Evolutionary conservation across 2,113 vertebrate genomes (phyloP), one percentile per base, ranked within the genome.

Genomic region (Pongo abelii): DNA sequence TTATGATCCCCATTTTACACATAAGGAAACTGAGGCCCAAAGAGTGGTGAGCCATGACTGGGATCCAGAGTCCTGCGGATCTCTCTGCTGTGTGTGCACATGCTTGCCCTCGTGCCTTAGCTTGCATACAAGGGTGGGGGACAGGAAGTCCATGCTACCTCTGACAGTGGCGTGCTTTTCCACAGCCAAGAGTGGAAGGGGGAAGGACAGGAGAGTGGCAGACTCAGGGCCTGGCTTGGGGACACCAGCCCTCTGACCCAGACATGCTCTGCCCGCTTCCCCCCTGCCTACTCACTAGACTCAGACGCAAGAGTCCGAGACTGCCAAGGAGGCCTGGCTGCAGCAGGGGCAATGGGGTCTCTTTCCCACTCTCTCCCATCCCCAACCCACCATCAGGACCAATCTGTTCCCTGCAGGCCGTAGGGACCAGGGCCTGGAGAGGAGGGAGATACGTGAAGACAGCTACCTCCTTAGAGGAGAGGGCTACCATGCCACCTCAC

Each of bases 21-120:
- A 48, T 86, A 86, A 91, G 74, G 64, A 88, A 91, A 83, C 84
- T 25, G 94, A 94, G 86, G 30, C 57, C 3, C 7, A 50, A 74
- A 59, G 38, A 61, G 52, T 7, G 9, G 46, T 25, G 46, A 92
- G 32, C 38, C 5, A 1, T 16, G 90, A 40, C 14, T 40, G 59
- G 55, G 48, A 40, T 23, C 23, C 40, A 35, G 30, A 84, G 77
- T 55, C 55, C 46, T 30, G 22, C 2, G 20, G 43, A 40, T 69
- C 69, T 27, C n/a, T 50, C 74, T 8, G 1, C 9, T 25, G 6
- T 30, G 25, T 10, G 43, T 20, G 10, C 46, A 40, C 35, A 13
- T 2, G 18, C 35, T 13, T 3, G 32, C 23, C 16, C 7, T 4
- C 8, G 2, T 4, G 9, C 5, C 16, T 27, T 23, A 12, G 81